A percentile compares a stretch with the other conserved stretches of the same genome.
These are phyloP conservation scores for Leucozona laternaria DNA, from an alignment of 2,888 invertebrate genomes.

Conservation along the genomic window DNA sequence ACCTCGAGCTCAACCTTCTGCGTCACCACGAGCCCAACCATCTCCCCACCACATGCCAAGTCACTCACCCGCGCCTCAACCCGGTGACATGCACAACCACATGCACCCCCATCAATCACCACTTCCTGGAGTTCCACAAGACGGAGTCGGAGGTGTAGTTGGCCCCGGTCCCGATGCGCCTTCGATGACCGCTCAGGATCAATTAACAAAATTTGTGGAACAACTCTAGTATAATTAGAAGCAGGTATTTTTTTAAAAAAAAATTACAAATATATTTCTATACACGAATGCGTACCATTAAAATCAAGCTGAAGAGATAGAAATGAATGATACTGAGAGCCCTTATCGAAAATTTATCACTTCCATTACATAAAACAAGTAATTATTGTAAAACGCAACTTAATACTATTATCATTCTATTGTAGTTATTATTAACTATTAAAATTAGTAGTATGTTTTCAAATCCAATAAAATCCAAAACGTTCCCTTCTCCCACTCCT, in stretches of 20 bases:
- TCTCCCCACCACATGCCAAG: slow-evolving; percentile 85
- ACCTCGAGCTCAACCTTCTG: slow-evolving; percentile 87
- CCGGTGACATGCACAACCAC: slow-evolving; percentile 82
- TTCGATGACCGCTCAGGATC: slow-evolving; percentile 95
- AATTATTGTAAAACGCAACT: slow-evolving; percentile 57
- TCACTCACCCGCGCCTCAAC: slow-evolving; percentile 83
- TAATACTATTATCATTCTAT: slow-evolving; percentile 73
- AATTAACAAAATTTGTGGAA: slow-evolving; percentile 97
- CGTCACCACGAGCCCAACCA: slow-evolving; percentile 85
- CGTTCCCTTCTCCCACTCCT: neutral
- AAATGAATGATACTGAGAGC: slow-evolving; percentile 59
- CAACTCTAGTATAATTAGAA: slow-evolving; percentile 90
- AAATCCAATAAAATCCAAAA: slow-evolving; percentile 30
- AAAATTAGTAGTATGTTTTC: slow-evolving; percentile 61
- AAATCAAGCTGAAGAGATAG: slow-evolving; percentile 52
- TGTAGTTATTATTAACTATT: slow-evolving; percentile 71
- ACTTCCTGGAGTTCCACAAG: slow-evolving; percentile 83
- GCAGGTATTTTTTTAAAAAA: slow-evolving; percentile 72
- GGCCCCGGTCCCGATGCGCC: slow-evolving; percentile 85
- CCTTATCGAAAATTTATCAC: slow-evolving; percentile 73
- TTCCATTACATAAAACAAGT: slow-evolving; percentile 57
- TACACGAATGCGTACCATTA: slow-evolving; percentile 55
- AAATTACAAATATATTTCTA: slow-evolving; percentile 61
- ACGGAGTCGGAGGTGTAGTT: slow-evolving; percentile 78
- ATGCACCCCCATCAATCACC: slow-evolving; percentile 84